Base-by-base conservation (phyloP, 2,113 vertebrate species). In the Perognathus longimembris region DNA sequence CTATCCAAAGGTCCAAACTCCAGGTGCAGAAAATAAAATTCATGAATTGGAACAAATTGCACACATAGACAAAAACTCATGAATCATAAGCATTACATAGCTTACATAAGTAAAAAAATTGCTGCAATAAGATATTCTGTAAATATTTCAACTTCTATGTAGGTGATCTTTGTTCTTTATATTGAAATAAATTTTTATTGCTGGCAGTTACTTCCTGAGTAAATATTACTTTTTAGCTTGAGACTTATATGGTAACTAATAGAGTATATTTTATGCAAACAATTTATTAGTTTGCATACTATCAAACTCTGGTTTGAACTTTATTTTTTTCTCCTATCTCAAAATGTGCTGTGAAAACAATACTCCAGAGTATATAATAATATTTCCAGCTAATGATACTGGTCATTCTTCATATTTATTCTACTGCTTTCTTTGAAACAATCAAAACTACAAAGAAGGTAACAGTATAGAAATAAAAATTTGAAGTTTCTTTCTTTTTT, bases 11-110 rank as follows among this genome's bases (percentile, higher is more conserved):
- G 88, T 71, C 70, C 74, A 85, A 86, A 91, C 78, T 96, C 91
- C 94, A 96, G 92, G 92, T 96, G 85, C 88, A 83, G 69, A 94
- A 95, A 95, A 91, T 90, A 66, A 91, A 95, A 87, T 91, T 94
- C 77, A 90, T 95, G 92, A 94, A 93, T 90, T 93, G 88, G 90
- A 95, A 95, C 79, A 94, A 94, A 95, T 88, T 84, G n/a, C 67
- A 32, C 10, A 50, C 66, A 81, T 69, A 93, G 32, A 83, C 36
- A 95, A 94, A 92, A 90, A 77, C 42, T 93, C 92, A 95, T 94
- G 96, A 95, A 78, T 96, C 38, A 5, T 90, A 92, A 88, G 63
- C 80, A 84, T 92, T 90, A 87, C 92, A 79, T 75, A 86, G 32
- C 78, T 89, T 69, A 86, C 59, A 9, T 89, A 95, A 90, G 82